Evolutionary conservation across 2,113 vertebrate species (phyloP).

Genomic region (Apaloderma vittatum): DNA sequence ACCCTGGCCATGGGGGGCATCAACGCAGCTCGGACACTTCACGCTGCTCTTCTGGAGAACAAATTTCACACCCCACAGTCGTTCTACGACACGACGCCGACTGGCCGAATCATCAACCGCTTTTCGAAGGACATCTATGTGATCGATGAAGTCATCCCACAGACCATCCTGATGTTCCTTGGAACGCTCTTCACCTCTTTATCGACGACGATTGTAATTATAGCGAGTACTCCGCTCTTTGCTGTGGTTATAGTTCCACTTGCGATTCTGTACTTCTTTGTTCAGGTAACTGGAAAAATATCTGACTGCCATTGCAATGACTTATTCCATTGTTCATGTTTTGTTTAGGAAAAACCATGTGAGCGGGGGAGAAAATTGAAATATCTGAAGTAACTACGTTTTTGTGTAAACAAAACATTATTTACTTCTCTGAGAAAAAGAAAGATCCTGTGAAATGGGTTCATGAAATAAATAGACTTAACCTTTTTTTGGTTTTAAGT

Average conservation of each 20-base stretch:
- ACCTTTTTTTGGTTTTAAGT: not conserved
- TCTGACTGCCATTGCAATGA: not conserved
- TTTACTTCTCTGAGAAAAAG: not conserved
- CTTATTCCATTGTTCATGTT: not conserved
- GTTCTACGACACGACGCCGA: constrained; percentile 95
- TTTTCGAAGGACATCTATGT: constrained; percentile 95
- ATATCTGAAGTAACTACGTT: not conserved
- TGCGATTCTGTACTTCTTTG: constrained; percentile 86
- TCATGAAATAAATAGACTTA: not conserved
- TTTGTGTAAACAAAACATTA: not conserved
- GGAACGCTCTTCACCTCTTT: constrained; percentile 84
- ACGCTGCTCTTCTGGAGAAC: constrained; percentile 87
- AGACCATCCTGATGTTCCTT: constrained; percentile 90
- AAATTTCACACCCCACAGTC: constrained; percentile 92
- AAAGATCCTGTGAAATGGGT: not conserved
- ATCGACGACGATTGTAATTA: constrained; percentile 90
- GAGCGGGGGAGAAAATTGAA: not conserved
- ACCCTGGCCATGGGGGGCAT: constrained; percentile 89
- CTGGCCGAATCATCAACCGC: constrained; percentile 94
- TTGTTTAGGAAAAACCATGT: not conserved
- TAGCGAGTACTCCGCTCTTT: constrained; percentile 90
- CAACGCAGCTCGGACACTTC: constrained; percentile 85
- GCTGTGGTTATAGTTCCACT: constrained; percentile 86
- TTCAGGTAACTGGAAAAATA: constrained; percentile 84
- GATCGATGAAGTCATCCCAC: constrained; percentile 90